Conservation (phyloP, 2,797 vertebrate species). For the Knipowitschia caucasica region DNA sequence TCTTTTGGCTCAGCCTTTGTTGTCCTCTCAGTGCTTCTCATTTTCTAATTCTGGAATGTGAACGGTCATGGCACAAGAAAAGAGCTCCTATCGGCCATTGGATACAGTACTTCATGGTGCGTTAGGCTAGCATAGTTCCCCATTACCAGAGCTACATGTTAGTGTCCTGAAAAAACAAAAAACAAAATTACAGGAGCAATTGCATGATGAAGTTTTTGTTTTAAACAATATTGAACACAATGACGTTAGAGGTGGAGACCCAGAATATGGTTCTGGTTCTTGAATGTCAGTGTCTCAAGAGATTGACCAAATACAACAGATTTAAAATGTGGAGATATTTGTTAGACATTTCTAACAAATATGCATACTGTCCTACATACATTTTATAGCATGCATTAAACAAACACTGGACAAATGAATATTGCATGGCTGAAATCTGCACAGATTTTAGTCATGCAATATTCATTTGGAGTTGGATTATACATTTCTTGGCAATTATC, state of each 20-base stretch:
- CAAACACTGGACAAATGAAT: background rate
- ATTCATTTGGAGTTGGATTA: conserved; percentile 14
- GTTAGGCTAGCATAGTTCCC: conserved; percentile 47
- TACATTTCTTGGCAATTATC: no score
- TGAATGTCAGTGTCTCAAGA: conserved; percentile 22
- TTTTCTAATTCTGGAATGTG: conserved; percentile 67
- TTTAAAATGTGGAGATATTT: conserved; percentile 34
- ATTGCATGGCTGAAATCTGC: no score
- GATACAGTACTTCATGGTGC: conserved; percentile 51
- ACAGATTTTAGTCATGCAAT: conserved; percentile 14
- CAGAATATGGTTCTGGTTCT: no score
- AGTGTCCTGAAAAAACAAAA: conserved; percentile 33
- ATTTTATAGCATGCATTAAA: background rate
- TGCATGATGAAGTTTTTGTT: conserved; percentile 38
- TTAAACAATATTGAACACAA: conserved; percentile 38
- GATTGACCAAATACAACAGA: background rate
- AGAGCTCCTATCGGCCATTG: conserved; percentile 54
- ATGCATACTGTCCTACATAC: background rate
- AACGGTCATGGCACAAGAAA: conserved; percentile 68
- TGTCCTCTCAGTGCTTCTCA: conserved; percentile 43
- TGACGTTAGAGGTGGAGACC: no score
- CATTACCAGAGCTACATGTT: conserved; percentile 42
- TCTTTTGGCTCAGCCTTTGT: conserved; percentile 48
- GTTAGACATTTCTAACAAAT: background rate
- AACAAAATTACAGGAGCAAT: conserved; percentile 17